Evolutionary conservation across 2,113 vertebrate genomes (phyloP), one percentile per base, ranked within the genome.

Genomic region (Vidua chalybeata): DNA sequence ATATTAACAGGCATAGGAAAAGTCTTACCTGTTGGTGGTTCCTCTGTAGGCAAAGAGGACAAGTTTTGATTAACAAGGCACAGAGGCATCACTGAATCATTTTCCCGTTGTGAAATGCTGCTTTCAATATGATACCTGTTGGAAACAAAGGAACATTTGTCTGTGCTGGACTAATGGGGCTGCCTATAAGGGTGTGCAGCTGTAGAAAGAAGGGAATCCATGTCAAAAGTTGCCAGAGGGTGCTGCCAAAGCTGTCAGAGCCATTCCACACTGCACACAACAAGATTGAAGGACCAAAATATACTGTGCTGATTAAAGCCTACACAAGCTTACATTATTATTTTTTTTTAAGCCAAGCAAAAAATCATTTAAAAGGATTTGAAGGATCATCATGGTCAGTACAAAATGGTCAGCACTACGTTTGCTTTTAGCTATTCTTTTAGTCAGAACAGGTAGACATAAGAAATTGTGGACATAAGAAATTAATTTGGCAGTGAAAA

Each of bases 101-200:
- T 99, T 49, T 95, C 95, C 17, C 54, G 41, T 88, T 97, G 91
- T 62, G 97, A 97, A 84, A 98, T 95, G 12, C 98, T 97, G 45
- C 98, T 98, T 97, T 99, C 98, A 95, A 98, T 99, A 71, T 73
- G 96, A 87, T 99, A 99, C 79, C 99, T 99, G 96, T 79, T 72
- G 61, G 95, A 84, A 97, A 58, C 84, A 76, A 94, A 86, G 48
- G 39, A 79, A 92, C 35, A 73, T 67, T 88, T 48, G 63, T 37
- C 55, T 85, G 15, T 49, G 24, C 15, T 59, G 30, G 41, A 26
- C 22, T 22, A 59, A 41, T 45, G 73, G 63, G 72, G 41, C 56
- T 63, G 24, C 23, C 55, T 87, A 16, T 43, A 89, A 7, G 27
- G 59, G 18, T 18, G 7, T 41, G 43, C 18, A 72, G 48, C 48